A percentile compares a stretch with the other conserved stretches of the same genome.
Conservation (phyloP, 2,888 invertebrate genomes). For the Rotaria magnacalcarata region DNA sequence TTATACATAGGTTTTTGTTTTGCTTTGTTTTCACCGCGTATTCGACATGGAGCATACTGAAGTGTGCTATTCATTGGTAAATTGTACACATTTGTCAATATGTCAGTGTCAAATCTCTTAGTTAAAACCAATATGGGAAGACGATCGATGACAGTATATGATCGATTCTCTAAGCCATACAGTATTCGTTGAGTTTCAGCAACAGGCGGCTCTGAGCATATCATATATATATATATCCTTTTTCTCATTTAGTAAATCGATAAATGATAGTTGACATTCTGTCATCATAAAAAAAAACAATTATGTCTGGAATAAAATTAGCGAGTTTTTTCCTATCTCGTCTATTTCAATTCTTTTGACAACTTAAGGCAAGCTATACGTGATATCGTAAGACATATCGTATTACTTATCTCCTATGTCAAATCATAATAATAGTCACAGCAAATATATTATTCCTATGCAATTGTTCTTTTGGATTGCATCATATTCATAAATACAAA, state of each 20-base stretch:
- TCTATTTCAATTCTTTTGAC: background rate
- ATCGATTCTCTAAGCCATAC: background rate
- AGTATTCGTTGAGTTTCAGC: background rate
- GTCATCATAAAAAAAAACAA: background rate
- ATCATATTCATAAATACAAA: background rate
- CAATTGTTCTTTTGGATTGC: background rate
- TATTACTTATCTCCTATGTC: background rate
- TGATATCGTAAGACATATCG: too few relatives aligned
- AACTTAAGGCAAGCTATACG: background rate
- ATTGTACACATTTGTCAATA: background rate
- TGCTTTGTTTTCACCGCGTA: background rate
- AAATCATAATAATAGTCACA: background rate
- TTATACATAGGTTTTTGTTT: background rate
- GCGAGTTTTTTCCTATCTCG: background rate
- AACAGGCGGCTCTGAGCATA: background rate
- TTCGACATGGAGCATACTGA: background rate
- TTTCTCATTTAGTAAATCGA: slow-evolving; percentile 12
- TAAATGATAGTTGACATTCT: background rate
- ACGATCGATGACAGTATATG: slow-evolving; percentile 1
- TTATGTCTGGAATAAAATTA: background rate
- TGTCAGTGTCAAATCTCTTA: background rate
- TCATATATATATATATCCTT: background rate
- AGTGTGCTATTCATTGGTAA: background rate
- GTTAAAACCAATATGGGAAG: background rate
- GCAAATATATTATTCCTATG: background rate